Conservation (phyloP, 2,797 vertebrate species). For the Alectoris magna region DNA sequence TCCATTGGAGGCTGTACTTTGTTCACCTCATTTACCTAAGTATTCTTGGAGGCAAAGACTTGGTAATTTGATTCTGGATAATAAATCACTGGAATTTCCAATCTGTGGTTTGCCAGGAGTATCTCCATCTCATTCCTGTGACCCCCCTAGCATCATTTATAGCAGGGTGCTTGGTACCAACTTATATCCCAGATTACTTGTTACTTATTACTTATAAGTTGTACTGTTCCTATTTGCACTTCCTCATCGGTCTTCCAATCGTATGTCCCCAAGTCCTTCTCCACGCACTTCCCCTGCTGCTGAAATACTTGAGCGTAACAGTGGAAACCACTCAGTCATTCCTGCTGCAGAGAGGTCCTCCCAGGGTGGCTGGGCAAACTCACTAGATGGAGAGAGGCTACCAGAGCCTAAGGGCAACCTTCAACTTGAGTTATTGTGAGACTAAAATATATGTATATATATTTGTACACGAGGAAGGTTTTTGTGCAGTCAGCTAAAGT, state of each 20-base stretch:
- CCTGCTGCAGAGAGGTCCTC: not conserved
- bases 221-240: not conserved
- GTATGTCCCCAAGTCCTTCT: not conserved
- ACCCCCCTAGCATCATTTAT: not conserved
- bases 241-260: not conserved
- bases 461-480: not conserved
- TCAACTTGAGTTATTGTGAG: conserved; percentile 1
- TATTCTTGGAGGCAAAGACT: conserved; percentile 9
- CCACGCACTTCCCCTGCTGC: not conserved
- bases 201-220: not conserved
- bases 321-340: not conserved
- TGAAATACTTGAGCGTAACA: not conserved
- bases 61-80: not conserved
- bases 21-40: not conserved
- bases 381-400: not conserved
- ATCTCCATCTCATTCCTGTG: not conserved
- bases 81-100: not conserved
- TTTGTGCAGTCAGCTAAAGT: not conserved
- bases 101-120: not conserved
- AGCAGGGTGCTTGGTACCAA: not conserved
- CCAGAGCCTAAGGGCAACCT: not conserved
- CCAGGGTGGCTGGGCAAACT: not conserved
- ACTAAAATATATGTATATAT: not conserved
- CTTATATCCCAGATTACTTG: not conserved
- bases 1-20: not conserved